Evolutionary conservation across 2,797 vertebrate species (phyloP), one percentile per base, ranked within the genome.

Genomic region (Alauda arvensis): DNA sequence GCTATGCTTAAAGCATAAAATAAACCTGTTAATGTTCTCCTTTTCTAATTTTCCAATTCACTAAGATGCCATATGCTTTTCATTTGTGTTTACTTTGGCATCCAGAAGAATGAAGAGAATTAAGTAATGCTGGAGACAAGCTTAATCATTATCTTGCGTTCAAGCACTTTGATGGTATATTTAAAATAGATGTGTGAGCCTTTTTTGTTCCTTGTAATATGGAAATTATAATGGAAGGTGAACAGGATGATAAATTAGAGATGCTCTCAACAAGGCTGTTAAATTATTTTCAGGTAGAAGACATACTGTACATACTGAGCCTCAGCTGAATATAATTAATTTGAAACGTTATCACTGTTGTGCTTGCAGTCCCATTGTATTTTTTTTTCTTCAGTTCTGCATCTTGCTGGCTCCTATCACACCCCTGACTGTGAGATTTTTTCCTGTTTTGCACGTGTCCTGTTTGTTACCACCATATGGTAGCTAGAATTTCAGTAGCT

Each of bases 231-330:
- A 87, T 93, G 88, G 88, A 94, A 95, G 88, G 92, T 92, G 87
- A 95, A 71, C 93, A 88, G 62, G 62, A 92, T 95, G 93, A 93
- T 96, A 91, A 93, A 94, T 95, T 90, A 92, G 85, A 29, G 29
- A 85, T 88, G 85, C 88, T 95, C 87, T 91, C 68, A 63, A 74
- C 10, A 23, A 94, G 91, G 92, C 94, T 92, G 86, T 88, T 87
- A 85, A 94, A 95, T 95, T 95, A 95, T 96, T 96, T 95, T 96
- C 95, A 94, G 95, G 81, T 93, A 93, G 90, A 86, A 96, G 93
- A 92, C 93, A 92, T 94, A 94, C 92, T 95, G 95, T 95, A 95
- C 94, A 90, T 91, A 91, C 77, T 82, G 89, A 92, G 94, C 75
- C 81, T 93, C 77, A 65, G 90, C 88, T 91, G 92, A 89, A 94